Conservation (phyloP, 2,888 invertebrate species). For the Alviniconcha strummeri region DNA sequence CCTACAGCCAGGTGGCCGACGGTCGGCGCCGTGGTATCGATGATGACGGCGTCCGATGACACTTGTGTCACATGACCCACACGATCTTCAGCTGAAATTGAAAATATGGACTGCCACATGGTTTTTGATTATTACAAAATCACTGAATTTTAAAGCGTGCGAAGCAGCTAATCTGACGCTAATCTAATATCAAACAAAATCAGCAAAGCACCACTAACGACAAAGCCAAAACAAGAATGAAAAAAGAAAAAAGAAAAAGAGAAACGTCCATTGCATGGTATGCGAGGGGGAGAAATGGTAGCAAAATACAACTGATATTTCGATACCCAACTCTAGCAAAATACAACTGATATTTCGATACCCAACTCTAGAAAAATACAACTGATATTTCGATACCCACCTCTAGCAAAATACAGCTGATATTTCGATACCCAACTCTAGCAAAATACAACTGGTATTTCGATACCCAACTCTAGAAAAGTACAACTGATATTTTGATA, state of each 20-base stretch:
- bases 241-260: background rate
- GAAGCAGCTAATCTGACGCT: background rate
- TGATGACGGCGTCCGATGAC: background rate
- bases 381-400: no score
- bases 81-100: slow-evolving; percentile 12
- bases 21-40: slow-evolving; percentile 20
- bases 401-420: no score
- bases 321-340: no score
- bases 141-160: no score
- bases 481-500: no score
- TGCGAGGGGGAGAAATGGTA: background rate
- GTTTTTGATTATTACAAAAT: no score
- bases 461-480: no score
- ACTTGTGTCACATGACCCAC: slow-evolving; percentile 1
- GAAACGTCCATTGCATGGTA: background rate
- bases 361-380: no score
- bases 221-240: background rate
- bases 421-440: no score
- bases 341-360: no score
- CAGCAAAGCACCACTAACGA: background rate
- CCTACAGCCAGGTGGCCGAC: background rate
- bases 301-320: no score
- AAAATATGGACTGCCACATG: background rate
- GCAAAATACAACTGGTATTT: no score
- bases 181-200: background rate